Evolutionary conservation across 2,888 invertebrate genomes (phyloP).

Genomic region (Elegia similella): DNA sequence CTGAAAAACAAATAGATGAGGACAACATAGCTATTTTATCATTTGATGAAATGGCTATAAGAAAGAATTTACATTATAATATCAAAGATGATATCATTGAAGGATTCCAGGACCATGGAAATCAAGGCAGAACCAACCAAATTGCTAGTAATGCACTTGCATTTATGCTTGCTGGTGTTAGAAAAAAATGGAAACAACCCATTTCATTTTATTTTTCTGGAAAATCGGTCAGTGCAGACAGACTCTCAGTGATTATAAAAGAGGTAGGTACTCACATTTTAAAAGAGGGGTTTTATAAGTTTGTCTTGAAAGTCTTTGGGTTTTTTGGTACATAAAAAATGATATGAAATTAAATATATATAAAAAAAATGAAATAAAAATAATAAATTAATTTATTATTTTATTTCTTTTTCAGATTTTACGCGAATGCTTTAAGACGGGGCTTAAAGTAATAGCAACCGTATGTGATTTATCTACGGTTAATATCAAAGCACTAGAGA

Average conservation of each 20-base stretch:
- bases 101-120: neutral
- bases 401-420: neutral
- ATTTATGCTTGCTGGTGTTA: neutral
- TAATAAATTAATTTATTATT: neutral
- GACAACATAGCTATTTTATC: neutral
- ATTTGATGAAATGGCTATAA: neutral
- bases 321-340: too few relatives aligned
- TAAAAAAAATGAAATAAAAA: too few relatives aligned
- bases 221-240: neutral
- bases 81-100: neutral
- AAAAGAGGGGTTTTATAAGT: too few relatives aligned
- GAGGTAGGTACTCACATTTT: neutral
- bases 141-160: neutral
- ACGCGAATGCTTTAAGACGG: neutral
- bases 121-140: neutral
- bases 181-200: neutral
- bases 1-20: neutral
- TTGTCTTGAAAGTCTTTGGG: too few relatives aligned
- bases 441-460: neutral
- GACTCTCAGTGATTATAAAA: neutral
- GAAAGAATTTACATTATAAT: neutral
- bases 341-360: too few relatives aligned
- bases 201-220: neutral
- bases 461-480: neutral
- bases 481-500: neutral